Conservation (phyloP, 2,113 vertebrate species). For the Sclerurus mexicanus region DNA sequence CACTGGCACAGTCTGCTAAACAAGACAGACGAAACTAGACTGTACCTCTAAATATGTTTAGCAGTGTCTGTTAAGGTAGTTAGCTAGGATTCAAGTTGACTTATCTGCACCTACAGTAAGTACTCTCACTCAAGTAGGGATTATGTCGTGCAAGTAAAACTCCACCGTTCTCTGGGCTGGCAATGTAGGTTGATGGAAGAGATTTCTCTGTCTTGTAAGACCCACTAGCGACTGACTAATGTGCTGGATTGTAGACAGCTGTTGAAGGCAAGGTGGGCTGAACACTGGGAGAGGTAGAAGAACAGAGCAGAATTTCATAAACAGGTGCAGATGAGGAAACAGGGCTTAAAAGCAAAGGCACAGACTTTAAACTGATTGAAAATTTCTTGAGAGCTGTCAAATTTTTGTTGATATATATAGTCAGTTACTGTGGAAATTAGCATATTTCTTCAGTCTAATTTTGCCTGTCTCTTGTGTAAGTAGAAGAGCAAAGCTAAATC, state of each 20-base stretch:
- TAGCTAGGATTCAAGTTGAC: background rate
- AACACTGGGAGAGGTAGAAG: background rate
- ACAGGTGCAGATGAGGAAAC: background rate
- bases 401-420: background rate
- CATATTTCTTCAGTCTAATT: background rate
- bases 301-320: background rate
- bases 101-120: background rate
- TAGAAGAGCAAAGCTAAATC: background rate
- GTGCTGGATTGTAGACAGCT: background rate
- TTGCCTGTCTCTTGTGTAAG: background rate
- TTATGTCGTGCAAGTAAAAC: background rate
- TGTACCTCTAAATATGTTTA: background rate
- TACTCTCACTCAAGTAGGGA: background rate
- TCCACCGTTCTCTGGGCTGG: background rate
- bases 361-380: background rate
- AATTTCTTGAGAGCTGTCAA: background rate
- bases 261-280: background rate
- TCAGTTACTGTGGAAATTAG: background rate
- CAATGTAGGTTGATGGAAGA: background rate
- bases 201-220: background rate
- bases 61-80: background rate
- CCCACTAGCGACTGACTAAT: rapidly evolving
- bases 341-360: background rate
- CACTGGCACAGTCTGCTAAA: background rate
- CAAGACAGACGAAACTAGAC: background rate